Base-by-base conservation (phyloP, 2,113 vertebrate genomes). In the Zosterops borbonicus region DNA sequence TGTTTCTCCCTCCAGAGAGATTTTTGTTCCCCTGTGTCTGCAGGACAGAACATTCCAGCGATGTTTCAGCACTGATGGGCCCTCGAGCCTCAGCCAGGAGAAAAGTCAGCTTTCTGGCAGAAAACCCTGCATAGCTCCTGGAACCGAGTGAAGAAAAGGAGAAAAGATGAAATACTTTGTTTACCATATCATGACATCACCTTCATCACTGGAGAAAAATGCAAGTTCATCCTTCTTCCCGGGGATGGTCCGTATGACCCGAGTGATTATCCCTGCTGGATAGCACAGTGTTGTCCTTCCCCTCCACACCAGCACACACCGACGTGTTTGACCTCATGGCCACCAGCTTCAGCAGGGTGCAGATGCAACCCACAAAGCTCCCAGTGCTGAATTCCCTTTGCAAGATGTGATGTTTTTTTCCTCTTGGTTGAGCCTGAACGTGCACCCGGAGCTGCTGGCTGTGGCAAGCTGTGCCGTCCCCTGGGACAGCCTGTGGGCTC, bases 91-190 rank as follows among this genome's bases (percentile, higher is more conserved):
- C 65, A 68, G 93, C 94, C 96, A 96, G 90, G 65, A 96, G 90
- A 95, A 92, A 94, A 95, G 69, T 95, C 96, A 96, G 94, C 83
- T 92, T 96, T 93, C 95, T 97, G 96, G 96, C 95, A 96, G 60
- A 75, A 94, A 87, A 71, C 70, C 58, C 93, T 87, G 76, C 73
- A 75, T 73, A 95, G 94, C 95, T 96, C 74, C 92, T 96, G 95
- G 95, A 96, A 94, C 28, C 0, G 7, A 94, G 89, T 0, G 4
- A 42, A 89, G 90, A 71, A 87, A 84, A 95, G 70, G 74, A 94
- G 91, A 85, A 87, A 93, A 95, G 92, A 96, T 95, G 52, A 95
- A 96, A 94, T 93, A 84, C 86, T 96, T 96, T 95, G 95, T 97
- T 97, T 96, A 96, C 86, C 83, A n/a, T 88, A 68, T 47, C 93